A percentile compares a stretch with the other conserved stretches of the same genome.
phyloP scores from a whole-genome alignment of 1,140 invertebrate genomes.

The Zaprionus inermis region DNA sequence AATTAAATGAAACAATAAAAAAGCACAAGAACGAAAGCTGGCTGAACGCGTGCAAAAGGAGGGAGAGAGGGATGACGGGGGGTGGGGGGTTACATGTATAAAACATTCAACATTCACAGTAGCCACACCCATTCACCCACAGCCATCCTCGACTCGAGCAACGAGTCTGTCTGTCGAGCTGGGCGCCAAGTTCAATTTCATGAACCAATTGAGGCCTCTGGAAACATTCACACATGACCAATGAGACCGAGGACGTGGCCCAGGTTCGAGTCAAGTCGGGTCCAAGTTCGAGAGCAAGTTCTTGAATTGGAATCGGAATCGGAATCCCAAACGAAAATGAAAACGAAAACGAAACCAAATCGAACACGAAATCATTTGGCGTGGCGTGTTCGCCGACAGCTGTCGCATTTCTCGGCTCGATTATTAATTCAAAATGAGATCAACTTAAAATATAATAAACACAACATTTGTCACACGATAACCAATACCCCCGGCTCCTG shows the following conservation, averaged over 20 bases:
- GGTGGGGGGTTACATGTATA: neutral
- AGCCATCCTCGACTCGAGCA: too few relatives aligned
- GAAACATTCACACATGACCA: slow-evolving; percentile 2
- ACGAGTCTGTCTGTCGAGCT: neutral
- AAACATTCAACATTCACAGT: neutral
- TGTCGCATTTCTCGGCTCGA: slow-evolving; percentile 1
- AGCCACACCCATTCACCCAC: neutral
- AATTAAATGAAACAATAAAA: neutral
- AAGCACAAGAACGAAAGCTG: neutral
- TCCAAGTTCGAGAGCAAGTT: slow-evolving; percentile 4
- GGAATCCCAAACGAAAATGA: neutral
- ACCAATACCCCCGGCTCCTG: neutral
- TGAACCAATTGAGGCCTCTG: neutral
- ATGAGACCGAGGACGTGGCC: neutral
- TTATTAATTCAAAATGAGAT: slow-evolving; percentile 1
- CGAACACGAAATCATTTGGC: neutral
- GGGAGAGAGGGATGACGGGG: neutral
- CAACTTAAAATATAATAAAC: neutral
- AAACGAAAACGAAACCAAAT: neutral
- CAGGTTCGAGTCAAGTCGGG: neutral
- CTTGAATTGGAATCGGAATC: neutral
- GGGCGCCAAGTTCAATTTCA: slow-evolving; percentile 1
- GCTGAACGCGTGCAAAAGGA: neutral
- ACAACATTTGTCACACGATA: slow-evolving; percentile 2
- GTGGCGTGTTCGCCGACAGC: neutral